Base-by-base conservation (phyloP, 2,888 invertebrate species). In the Amphipoea oculea region DNA sequence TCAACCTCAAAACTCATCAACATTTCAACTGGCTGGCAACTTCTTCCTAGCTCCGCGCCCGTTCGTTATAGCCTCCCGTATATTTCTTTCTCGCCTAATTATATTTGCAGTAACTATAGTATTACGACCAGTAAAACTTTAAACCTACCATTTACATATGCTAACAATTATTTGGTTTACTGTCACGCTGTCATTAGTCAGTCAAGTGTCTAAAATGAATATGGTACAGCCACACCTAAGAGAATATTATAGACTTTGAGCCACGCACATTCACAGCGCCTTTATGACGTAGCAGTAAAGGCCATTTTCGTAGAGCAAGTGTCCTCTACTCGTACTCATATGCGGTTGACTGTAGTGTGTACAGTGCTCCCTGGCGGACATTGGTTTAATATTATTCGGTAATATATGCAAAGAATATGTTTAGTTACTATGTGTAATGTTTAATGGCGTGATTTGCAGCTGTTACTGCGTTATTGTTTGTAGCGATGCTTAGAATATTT, bases 31-130 rank as follows among this genome's bases (percentile, higher is more conserved):
- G 29, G 29, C 29, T 29, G 14, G n/a, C 40, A 12, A 36, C 20
- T 23, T 23, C 4, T 36, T 14, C 14, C 23, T 23, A 36, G 36
- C 7, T 23, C 2, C 45, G 42, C 6, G 57, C n/a, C 29, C 29
- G 40, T 40, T 63, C 48, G 20, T 7, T 11, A 48, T 42, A 63
- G 17, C 42, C 42, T 65, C 36, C 45, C 51, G 69, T 82, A 69
- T 82, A 65, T 82, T 81, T 69, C 14, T 20, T 60, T 2, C 40
- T 73, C 42, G 60, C 76, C 75, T 72, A 82, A 68, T 76, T 73
- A 51, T 6, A 60, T 63, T 82, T 42, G 11, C 54, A 57, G 57
- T 73, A 69, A 12, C 20, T 11, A 17, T 51, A 76, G 23, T 45
- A 36, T 73, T 29, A 76, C 54, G 40, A 0, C 17, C 20, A 36